Conservation (phyloP, 1,140 invertebrate species). For the silkworm (Bombyx mori) region ASM3026992v2 NC_085125.1:14479001-14479500, state of each 20-base stretch:
- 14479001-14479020: no score
- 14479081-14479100: no score
- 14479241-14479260: conserved; percentile 36
- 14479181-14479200: conserved; percentile 38
- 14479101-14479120: no score
- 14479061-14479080: no score
- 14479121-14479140: no score
- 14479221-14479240: conserved; percentile 30
- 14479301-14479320: conserved; percentile 21
- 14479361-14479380: neutral
- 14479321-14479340: conserved; percentile 48
- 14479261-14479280: conserved; percentile 16
- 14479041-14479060: no score
- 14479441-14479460: no score
- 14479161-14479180: conserved; percentile 33
- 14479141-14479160: no score
- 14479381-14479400: neutral
- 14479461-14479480: no score
- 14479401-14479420: neutral
- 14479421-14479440: no score
- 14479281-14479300: conserved; percentile 32
- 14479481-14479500: no score
- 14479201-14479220: conserved; percentile 30
- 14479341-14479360: neutral
- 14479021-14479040: no score